phyloP scores from a whole-genome alignment of 2,113 vertebrate genomes.

The Rousettus leschenaultii region DNA sequence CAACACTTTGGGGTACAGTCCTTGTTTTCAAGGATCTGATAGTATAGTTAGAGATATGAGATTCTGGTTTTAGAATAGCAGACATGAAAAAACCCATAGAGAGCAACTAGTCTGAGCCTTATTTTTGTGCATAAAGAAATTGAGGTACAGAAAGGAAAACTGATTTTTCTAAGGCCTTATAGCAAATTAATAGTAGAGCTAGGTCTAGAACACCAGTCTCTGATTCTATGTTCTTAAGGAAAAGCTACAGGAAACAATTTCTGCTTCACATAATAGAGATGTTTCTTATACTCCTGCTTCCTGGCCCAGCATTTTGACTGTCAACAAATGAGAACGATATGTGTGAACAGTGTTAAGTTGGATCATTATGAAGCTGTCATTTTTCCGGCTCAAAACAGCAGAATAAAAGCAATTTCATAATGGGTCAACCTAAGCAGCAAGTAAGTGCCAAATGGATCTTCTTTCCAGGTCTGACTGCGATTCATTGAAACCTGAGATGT shows the following conservation, averaged over 20 bases:
- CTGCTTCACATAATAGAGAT: neutral
- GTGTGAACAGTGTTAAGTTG: neutral
- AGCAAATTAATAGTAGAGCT: neutral
- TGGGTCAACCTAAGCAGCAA: neutral
- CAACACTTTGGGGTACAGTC: neutral
- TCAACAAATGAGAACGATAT: neutral
- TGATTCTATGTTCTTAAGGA: neutral
- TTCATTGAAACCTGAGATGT: neutral
- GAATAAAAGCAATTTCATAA: neutral
- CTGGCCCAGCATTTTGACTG: neutral
- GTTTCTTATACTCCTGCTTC: neutral
- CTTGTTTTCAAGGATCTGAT: neutral
- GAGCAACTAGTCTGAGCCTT: neutral
- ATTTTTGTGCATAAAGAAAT: neutral
- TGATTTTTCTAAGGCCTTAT: neutral
- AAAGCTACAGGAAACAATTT: slow-evolving; percentile 1
- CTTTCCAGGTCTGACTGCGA: neutral
- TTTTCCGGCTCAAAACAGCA: neutral
- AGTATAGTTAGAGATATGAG: neutral
- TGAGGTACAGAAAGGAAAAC: neutral
- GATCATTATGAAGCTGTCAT: neutral
- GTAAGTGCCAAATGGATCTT: neutral
- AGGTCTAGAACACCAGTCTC: neutral
- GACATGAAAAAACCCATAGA: neutral
- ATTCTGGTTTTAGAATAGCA: neutral